Evolutionary conservation across 2,113 vertebrate species (phyloP).

Genomic region (Ceyx cyanopectus): DNA sequence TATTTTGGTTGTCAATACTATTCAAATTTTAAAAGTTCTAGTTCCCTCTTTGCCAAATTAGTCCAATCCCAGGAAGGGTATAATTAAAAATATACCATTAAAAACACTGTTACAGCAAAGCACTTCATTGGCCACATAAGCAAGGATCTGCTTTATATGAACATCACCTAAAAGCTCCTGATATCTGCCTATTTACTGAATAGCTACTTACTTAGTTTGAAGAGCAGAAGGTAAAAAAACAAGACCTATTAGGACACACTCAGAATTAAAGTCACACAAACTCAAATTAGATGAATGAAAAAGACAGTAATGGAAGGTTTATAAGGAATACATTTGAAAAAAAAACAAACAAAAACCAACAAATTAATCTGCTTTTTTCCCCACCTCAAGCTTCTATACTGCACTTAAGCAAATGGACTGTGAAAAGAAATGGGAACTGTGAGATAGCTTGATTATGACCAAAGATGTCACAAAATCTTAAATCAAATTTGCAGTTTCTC

Average conservation of each 20-base stretch:
- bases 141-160: background rate
- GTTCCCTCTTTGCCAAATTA: background rate
- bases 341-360: background rate
- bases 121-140: background rate
- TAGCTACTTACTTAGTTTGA: background rate
- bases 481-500: background rate
- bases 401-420: background rate
- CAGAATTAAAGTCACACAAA: background rate
- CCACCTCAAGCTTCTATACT: background rate
- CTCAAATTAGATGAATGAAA: background rate
- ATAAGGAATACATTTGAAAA: background rate
- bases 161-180: background rate
- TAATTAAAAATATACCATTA: slow-evolving; percentile 11
- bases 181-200: background rate
- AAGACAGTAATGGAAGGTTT: background rate
- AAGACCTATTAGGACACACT: background rate
- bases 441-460: background rate
- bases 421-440: background rate
- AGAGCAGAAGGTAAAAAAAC: background rate
- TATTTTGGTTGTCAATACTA: background rate
- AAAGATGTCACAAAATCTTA: background rate
- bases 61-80: background rate
- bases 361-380: background rate
- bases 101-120: background rate
- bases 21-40: background rate